Percentiles rank a stretch among this genome's conserved stretches.
Evolutionary conservation across 2,888 invertebrate species (phyloP).

Genomic region (Pristionchus entomophagus): DNA sequence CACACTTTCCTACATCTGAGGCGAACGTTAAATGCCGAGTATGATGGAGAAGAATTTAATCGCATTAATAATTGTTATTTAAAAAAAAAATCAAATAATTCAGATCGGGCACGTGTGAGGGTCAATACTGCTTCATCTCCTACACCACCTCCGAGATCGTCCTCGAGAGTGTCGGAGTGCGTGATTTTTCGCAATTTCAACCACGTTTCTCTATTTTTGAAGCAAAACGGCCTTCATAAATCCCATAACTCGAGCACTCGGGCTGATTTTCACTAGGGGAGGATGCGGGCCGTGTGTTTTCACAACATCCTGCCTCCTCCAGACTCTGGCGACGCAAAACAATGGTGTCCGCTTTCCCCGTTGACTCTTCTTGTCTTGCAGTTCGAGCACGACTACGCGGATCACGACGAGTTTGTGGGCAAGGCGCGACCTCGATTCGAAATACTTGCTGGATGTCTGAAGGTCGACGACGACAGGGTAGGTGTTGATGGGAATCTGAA

Average conservation of each 20-base stretch:
- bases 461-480: slow-evolving; percentile 73
- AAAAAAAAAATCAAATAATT: background rate
- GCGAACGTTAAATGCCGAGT: background rate
- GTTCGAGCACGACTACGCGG: slow-evolving; percentile 66
- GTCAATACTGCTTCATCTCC: slow-evolving; percentile 74
- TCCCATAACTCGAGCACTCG: too few species aligned
- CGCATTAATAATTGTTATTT: background rate
- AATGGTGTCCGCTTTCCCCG: too few species aligned
- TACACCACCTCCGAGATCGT: slow-evolving; percentile 72
- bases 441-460: slow-evolving; percentile 73
- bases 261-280: too few species aligned
- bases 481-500: too few species aligned
- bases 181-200: background rate
- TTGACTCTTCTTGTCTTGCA: too few species aligned
- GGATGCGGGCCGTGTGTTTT: too few species aligned
- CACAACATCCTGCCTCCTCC: too few species aligned
- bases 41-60: background rate
- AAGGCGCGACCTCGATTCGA: slow-evolving; percentile 66
- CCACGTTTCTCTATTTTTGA: too few species aligned
- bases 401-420: slow-evolving; percentile 68
- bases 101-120: slow-evolving; percentile 74
- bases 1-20: too few species aligned
- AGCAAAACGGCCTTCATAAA: too few species aligned
- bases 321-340: too few species aligned
- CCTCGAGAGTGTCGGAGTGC: slow-evolving; percentile 65